Percentiles rank a stretch among this genome's conserved stretches.
Conservation (phyloP, 2,113 vertebrate genomes). For the Brachypteracias leptosomus region DNA sequence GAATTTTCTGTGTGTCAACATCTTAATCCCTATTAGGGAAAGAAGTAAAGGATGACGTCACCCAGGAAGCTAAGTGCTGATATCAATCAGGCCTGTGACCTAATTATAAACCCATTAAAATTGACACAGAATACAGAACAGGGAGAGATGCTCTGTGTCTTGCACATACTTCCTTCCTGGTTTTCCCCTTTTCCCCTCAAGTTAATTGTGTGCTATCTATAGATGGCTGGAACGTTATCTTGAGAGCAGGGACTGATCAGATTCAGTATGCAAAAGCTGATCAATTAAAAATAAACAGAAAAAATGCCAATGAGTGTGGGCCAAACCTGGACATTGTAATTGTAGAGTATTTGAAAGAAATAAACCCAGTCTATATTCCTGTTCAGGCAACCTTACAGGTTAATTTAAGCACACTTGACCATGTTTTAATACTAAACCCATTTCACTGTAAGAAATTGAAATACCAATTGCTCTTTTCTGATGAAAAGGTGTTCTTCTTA, state of each 20-base stretch:
- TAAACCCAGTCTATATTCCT: background rate
- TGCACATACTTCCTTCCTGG: background rate
- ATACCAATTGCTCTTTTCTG: background rate
- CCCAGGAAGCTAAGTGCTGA: slow-evolving; percentile 2
- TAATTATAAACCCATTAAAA: slow-evolving; percentile 44
- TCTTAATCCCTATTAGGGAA: background rate
- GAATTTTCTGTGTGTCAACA: background rate
- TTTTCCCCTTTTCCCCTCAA: background rate
- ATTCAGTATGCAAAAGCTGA: background rate
- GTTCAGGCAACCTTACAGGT: background rate
- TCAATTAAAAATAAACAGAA: background rate
- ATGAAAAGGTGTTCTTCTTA: background rate
- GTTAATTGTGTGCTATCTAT: slow-evolving; percentile 12
- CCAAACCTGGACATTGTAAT: background rate
- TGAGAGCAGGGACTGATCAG: background rate
- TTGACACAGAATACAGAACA: background rate
- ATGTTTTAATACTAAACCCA: background rate
- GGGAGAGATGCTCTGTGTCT: background rate
- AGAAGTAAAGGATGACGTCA: background rate
- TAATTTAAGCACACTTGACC: background rate
- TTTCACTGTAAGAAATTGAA: background rate
- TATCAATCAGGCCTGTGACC: slow-evolving; percentile 4
- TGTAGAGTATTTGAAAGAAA: background rate
- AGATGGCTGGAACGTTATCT: background rate
- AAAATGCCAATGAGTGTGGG: background rate